phyloP scores from a whole-genome alignment of 2,113 vertebrate genomes.

The Ranitomeya variabilis region DNA sequence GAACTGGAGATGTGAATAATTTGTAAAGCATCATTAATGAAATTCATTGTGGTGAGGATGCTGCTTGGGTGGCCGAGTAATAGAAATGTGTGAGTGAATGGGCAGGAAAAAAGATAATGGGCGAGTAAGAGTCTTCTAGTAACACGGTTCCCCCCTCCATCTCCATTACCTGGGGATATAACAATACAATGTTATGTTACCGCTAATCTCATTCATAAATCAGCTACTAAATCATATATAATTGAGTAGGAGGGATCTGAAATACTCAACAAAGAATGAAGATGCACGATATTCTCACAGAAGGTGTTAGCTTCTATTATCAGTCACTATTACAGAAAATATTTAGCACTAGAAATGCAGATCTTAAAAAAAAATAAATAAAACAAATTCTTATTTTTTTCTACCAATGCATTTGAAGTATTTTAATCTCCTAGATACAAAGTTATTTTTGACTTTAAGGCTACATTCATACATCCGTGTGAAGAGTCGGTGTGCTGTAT shows the following conservation, averaged over 20 bases:
- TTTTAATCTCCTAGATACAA: too few relatives aligned
- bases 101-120: background rate
- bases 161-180: background rate
- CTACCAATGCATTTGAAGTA: too few relatives aligned
- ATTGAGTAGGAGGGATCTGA: background rate
- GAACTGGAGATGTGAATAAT: background rate
- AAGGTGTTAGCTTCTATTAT: background rate
- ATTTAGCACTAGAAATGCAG: too few relatives aligned
- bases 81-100: background rate
- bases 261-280: too few relatives aligned
- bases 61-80: slow-evolving; percentile 26
- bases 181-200: background rate
- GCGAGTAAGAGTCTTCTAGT: background rate
- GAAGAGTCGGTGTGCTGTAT: too few relatives aligned
- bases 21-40: background rate
- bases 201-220: background rate
- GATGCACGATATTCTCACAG: background rate
- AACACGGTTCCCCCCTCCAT: background rate
- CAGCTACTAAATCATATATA: background rate
- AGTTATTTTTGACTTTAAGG: too few relatives aligned
- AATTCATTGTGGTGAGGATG: background rate
- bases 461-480: too few relatives aligned
- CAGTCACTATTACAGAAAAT: too few relatives aligned
- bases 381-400: too few relatives aligned
- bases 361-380: too few relatives aligned